Conservation (phyloP, 2,113 vertebrate species). For the Planiliza haematocheilus region DNA sequence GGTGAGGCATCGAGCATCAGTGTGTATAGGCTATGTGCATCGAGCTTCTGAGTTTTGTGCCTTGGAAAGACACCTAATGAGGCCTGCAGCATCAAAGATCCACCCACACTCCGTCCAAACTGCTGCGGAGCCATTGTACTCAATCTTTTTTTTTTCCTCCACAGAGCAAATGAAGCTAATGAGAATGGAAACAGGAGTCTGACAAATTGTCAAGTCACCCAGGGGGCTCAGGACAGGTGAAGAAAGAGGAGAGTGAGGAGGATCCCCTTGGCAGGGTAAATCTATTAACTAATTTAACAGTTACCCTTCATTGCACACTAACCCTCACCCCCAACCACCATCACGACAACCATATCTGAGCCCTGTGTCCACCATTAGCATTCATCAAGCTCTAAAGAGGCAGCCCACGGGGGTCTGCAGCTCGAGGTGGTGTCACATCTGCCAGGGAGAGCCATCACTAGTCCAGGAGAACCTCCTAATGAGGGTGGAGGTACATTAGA, state of each 20-base stretch:
- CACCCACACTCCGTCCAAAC: constrained; percentile 43
- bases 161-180: constrained; percentile 51
- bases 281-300: constrained; percentile 72
- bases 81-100: constrained; percentile 39
- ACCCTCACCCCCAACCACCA: constrained; percentile 11
- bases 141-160: constrained; percentile 49
- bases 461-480: constrained; percentile 43
- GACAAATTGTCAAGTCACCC: constrained; percentile 63
- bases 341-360: constrained; percentile 37
- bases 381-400: constrained; percentile 69
- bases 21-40: neutral
- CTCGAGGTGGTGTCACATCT: constrained; percentile 52
- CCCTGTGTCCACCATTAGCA: constrained; percentile 58
- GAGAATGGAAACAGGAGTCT: constrained; percentile 53
- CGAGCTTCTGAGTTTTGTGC: constrained; percentile 3
- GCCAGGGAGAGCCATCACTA: constrained; percentile 44
- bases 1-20: constrained; percentile 12
- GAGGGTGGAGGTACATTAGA: constrained; percentile 47
- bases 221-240: constrained; percentile 62
- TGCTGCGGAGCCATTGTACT: constrained; percentile 54
- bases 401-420: constrained; percentile 42
- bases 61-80: constrained; percentile 55
- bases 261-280: constrained; percentile 67
- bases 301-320: constrained; percentile 57
- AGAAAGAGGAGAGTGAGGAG: constrained; percentile 32